Evolutionary conservation across 1,140 invertebrate genomes (phyloP).

Genomic region (Nasonia longicornis): DNA sequence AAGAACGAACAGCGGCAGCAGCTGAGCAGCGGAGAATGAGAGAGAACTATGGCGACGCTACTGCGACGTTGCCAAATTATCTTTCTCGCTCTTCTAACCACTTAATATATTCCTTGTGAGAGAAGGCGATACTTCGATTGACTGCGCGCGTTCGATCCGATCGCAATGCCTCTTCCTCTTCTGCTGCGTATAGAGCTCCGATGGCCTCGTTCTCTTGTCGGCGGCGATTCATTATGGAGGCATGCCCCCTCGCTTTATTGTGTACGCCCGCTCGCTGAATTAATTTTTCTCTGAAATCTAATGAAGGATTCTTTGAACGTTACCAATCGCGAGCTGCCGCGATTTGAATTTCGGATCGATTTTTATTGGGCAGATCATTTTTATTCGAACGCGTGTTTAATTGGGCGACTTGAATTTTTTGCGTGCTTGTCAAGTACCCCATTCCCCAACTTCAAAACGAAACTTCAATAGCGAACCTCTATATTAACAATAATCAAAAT

Average conservation of each 20-base stretch:
- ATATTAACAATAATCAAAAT: no score
- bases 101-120: constrained; percentile 50
- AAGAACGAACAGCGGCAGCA: constrained; percentile 17
- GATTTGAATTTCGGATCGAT: background rate
- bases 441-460: no score
- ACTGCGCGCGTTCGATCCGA: constrained; percentile 36
- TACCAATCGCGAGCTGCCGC: background rate
- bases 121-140: constrained; percentile 34
- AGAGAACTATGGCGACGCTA: constrained; percentile 51
- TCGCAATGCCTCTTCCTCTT: constrained; percentile 23
- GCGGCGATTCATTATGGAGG: constrained; percentile 31
- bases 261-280: background rate
- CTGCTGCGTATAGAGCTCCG: background rate
- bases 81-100: constrained; percentile 49
- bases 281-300: constrained; percentile 16
- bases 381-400: background rate
- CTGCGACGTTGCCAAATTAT: constrained; percentile 67
- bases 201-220: background rate
- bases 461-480: no score
- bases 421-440: no score
- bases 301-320: constrained; percentile 13
- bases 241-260: background rate
- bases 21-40: background rate
- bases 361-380: no score
- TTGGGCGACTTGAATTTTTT: no score